These are phyloP conservation scores for Meiosimyza decipiens DNA, from an alignment of 2,888 invertebrate genomes.

Conservation along the genomic window DNA sequence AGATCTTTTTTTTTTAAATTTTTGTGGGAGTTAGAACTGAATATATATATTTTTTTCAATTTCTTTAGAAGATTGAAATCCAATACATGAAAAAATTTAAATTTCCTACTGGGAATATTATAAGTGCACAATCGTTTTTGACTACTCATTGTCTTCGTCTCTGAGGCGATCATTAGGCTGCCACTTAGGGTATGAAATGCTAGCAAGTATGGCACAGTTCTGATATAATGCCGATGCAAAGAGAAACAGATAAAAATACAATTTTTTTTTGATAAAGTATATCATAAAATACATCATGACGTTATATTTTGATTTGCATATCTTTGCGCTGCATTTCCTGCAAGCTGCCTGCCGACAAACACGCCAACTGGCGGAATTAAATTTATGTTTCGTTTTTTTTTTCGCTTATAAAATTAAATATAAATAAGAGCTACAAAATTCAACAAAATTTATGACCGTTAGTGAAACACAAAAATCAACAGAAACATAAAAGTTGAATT, in stretches of 20 bases:
- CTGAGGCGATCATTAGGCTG: constrained; percentile 31
- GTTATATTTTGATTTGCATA: constrained; percentile 4
- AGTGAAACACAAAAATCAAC: too few relatives aligned
- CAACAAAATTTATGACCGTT: too few relatives aligned
- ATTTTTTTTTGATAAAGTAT: too few relatives aligned
- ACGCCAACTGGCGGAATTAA: constrained; percentile 20
- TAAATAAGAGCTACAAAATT: not conserved
- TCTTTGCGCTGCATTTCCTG: constrained; percentile 14
- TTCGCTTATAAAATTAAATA: too few relatives aligned
- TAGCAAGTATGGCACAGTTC: constrained; percentile 28
- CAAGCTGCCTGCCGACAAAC: not conserved
- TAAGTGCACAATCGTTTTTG: not conserved
- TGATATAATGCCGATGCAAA: not conserved
- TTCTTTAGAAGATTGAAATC: too few relatives aligned
- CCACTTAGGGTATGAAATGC: not conserved
- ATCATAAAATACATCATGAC: too few relatives aligned
- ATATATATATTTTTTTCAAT: too few relatives aligned
- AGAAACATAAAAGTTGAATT: constrained; percentile 1
- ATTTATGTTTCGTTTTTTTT: not conserved
- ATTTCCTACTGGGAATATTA: too few relatives aligned
- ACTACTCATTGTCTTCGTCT: constrained; percentile 9
- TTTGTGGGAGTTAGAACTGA: too few relatives aligned
- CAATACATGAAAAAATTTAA: too few relatives aligned
- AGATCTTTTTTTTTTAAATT: too few relatives aligned
- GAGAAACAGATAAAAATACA: too few relatives aligned